Base-by-base conservation (phyloP, 2,888 invertebrate species). In the Malachius bipustulatus region DNA sequence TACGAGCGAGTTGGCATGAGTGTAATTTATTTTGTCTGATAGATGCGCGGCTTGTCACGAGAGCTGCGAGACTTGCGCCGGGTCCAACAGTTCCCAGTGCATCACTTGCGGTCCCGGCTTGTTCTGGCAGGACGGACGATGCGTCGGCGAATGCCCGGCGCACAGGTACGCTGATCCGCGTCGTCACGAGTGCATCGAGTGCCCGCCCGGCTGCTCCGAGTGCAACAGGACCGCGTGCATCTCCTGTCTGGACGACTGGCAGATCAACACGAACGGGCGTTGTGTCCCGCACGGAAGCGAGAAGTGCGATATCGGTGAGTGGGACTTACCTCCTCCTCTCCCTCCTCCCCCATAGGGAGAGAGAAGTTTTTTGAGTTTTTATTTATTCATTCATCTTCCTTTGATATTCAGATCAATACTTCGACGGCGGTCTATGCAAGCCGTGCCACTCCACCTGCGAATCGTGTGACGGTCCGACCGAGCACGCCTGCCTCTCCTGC, bases 1-100 rank as follows among this genome's bases (percentile, higher is more conserved):
- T n/a, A n/a, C n/a, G n/a, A n/a, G n/a, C n/a, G n/a, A 19, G 24
- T 19, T 19, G n/a, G n/a, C 24, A 19, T n/a, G n/a, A n/a, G n/a
- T n/a, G n/a, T n/a, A n/a, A n/a, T n/a, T n/a, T n/a, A n/a, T n/a
- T n/a, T n/a, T n/a, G n/a, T 19, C 6, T 19, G 6, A 8, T 48
- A 80, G 79, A 53, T 88, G 88, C 59, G 74, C 77, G 19, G 71
- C 76, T 32, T 88, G 88, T 55, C 83, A 88, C 62, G 62, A 74
- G 32, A 73, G 79, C 14, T 88, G 88, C 58, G 79, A 80, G 51
- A 82, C 84, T 14, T 88, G 88, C 59, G 75, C 73, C 47, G 87
- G 85, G 16, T 73, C 82, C 10, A 74, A 76, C 16, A 78, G 79
- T 50, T 69, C 75, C 14, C 81, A 85, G 52, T 90, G 89, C 63